These are phyloP conservation scores for Drosophila takahashii DNA, from an alignment of 1,140 invertebrate genomes.

Conservation along the genomic window DNA sequence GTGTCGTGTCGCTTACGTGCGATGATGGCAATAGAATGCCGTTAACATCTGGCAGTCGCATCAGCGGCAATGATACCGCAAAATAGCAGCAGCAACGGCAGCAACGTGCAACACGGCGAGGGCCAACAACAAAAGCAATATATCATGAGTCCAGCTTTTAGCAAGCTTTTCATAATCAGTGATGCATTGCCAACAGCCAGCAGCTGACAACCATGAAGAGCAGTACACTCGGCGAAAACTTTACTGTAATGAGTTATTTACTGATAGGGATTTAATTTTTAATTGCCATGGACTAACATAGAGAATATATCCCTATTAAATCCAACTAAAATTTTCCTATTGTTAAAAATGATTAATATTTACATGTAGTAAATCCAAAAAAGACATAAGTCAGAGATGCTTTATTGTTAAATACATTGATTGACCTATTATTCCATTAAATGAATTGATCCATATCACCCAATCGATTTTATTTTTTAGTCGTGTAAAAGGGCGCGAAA, in stretches of 20 bases:
- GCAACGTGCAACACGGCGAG: constrained; percentile 22
- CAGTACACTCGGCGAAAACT: constrained; percentile 7
- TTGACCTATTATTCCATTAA: background rate
- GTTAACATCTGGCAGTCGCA: constrained; percentile 54
- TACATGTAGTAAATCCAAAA: no score
- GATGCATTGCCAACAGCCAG: constrained; percentile 78
- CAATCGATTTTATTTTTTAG: background rate
- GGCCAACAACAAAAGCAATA: constrained; percentile 68
- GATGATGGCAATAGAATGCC: constrained; percentile 67
- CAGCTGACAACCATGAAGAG: constrained; percentile 49
- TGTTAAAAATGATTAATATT: no score
- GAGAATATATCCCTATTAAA: no score
- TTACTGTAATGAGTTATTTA: no score
- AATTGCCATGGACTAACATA: no score
- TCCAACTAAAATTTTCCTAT: no score
- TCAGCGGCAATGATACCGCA: constrained; percentile 71
- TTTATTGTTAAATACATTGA: no score
- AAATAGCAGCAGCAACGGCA: constrained; percentile 43
- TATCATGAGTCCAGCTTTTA: constrained; percentile 81
- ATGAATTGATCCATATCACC: background rate
- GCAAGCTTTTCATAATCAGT: constrained; percentile 82
- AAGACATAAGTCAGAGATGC: no score
- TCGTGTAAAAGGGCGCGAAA: constrained; percentile 40
- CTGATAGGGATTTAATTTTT: no score
- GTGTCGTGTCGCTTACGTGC: constrained; percentile 78